Evolutionary conservation across 1,140 invertebrate genomes (phyloP), one percentile per base, ranked within the genome.

Genomic region (Bombyx mori): DNA sequence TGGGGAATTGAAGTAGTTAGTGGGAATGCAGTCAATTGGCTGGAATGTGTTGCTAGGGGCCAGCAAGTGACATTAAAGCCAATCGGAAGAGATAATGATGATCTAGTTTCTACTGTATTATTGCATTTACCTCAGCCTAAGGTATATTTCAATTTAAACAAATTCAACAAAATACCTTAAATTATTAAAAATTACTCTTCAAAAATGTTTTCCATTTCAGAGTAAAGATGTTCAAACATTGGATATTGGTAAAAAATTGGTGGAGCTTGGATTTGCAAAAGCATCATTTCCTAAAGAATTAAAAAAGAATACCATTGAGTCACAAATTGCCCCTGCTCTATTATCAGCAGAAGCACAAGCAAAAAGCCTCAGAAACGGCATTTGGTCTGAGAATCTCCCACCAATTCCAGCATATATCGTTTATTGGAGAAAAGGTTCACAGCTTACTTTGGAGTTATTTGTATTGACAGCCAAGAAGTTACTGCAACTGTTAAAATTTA

Each of bases 1-100:
- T 86, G 83, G 83, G 83, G 83, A 63, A 75, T 86, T 51, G 80
- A 84, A 46, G 72, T 86, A 58, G 79, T 78, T 6, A 83, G 82
- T 73, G 77, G 80, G 2, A 86, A 86, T 85, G 83, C 83, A 54
- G 71, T 86, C 1, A 83, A 77, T 55, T 86, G 83, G 83, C 52
- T 86, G 62, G 83, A 86, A 56, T 86, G 83, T 85, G 82, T 86
- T n/a, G 82, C 80, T 10, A 79, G 75, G 66, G 80, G 74, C 18
- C 69, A 79, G 52, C 49, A 79, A 59, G 72, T 86, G 6, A 83
- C 79, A 48, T 52, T 86, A 49, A 85, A 79, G 58, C 83, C 82
- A 10, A 79, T 86, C 56, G 60, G 62, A 35, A 74, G 72, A 68
- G 82, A 85, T 18, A 81, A 83, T 49, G 79, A 86, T 54, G 77